Base-by-base conservation (phyloP, 2,888 invertebrate species). In the Drosophila niveifrons region DNA sequence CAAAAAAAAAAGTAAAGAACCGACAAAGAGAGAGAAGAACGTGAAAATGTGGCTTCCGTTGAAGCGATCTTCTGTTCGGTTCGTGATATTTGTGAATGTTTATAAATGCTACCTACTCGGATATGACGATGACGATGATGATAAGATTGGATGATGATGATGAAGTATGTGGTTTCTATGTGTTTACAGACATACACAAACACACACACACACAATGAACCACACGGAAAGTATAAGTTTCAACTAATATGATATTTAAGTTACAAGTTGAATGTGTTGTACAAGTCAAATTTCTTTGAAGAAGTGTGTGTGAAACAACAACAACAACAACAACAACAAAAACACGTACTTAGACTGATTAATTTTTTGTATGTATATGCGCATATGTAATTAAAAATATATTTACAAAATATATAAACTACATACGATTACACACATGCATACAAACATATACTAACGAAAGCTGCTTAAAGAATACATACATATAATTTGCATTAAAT, bases 311-410 rank as follows among this genome's bases (percentile, higher is more conserved):
- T 62, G 61, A 48, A 66, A 66, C 55, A 64, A 39, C 29, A 29
- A 29, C 29, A 52, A 62, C 56, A 62, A 28, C 56, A 58, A 67
- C 53, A 46, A 65, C n/a, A 36, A 4, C 36, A 36, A 69, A 51
- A 79, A 88, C 67, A 88, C 69, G 72, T 85, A 86, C 89, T 86
- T 86, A 86, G 85, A 86, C 85, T 86, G 85, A 86, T 89, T 86
- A 89, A 89, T 85, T 86, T 81, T 86, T 86, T 89, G 89, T 84
- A 84, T 89, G 73, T 71, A 72, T 69, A 77, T 65, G 58, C 41
- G 58, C 41, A 70, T 67, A 80, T 68, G 63, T 68, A 66, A 64
- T 36, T n/a, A n/a, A 66, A 69, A 65, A 88, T 68, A 74, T 71
- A 74, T 71, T 57, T 52, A 52, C 63, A 62, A 66, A 50, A 44